phyloP scores from a whole-genome alignment of 2,113 vertebrate species.

The Psittacula cyanocephala region DNA sequence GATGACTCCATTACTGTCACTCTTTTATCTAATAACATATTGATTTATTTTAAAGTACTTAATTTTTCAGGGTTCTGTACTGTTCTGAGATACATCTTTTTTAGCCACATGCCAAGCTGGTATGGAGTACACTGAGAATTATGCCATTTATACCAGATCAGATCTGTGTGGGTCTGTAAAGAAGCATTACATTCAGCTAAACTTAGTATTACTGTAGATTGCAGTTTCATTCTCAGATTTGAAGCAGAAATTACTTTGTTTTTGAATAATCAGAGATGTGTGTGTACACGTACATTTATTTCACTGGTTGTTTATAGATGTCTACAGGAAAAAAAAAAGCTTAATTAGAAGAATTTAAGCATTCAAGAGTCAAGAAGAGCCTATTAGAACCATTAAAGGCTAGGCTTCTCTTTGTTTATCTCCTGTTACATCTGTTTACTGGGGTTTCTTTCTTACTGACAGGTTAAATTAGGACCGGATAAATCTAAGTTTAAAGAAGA shows the following conservation, averaged over 20 bases:
- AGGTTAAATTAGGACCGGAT: not conserved
- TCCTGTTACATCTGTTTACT: not conserved
- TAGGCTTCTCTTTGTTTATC: not conserved
- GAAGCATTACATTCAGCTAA: not conserved
- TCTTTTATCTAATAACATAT: not conserved
- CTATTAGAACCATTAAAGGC: not conserved
- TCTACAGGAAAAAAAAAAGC: not conserved
- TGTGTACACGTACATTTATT: not conserved
- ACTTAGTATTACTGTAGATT: not conserved
- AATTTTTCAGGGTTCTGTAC: not conserved
- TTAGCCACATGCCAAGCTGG: not conserved
- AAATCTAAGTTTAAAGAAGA: not conserved
- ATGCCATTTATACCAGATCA: not conserved
- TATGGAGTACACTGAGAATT: not conserved
- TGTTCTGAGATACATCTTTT: not conserved
- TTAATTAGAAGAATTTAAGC: not conserved
- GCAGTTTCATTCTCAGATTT: not conserved
- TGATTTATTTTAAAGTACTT: not conserved
- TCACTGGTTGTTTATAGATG: not conserved
- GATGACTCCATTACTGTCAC: conserved; percentile 2
- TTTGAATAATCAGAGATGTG: not conserved
- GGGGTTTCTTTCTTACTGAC: not conserved
- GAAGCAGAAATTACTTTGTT: not conserved
- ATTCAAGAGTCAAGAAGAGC: not conserved
- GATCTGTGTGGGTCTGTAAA: not conserved